Percentiles rank a stretch among this genome's conserved stretches.
Conservation (phyloP, 2,888 invertebrate species). For the Eulithis testata region DNA sequence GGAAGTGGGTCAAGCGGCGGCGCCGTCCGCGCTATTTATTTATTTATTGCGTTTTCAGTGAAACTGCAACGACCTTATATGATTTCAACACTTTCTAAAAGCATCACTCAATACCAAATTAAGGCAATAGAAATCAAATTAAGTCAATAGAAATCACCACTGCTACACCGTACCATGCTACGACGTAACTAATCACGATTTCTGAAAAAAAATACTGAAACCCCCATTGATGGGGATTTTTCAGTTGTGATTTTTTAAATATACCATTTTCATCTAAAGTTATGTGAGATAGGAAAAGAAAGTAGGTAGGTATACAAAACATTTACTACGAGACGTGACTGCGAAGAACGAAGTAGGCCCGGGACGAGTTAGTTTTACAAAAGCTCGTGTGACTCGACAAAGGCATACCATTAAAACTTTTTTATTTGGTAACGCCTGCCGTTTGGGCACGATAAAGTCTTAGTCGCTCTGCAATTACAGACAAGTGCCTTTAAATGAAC, state of each 20-base stretch:
- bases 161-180: too few relatives aligned
- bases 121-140: too few relatives aligned
- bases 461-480: constrained; percentile 82
- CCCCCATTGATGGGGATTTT: too few relatives aligned
- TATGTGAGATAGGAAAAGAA: too few relatives aligned
- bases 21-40: constrained; percentile 68
- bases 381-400: constrained; percentile 57
- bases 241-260: too few relatives aligned
- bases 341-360: constrained; percentile 39
- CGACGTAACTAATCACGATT: too few relatives aligned
- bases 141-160: too few relatives aligned
- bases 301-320: too few relatives aligned
- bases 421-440: constrained; percentile 73
- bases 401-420: constrained; percentile 79
- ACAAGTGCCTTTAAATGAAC: constrained; percentile 84
- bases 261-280: too few relatives aligned
- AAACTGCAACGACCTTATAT: constrained; percentile 70
- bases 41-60: constrained; percentile 81
- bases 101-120: constrained; percentile 10
- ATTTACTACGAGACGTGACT: constrained; percentile 14
- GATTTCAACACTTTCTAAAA: not conserved
- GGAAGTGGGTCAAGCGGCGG: constrained; percentile 83
- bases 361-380: constrained; percentile 49
- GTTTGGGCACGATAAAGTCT: constrained; percentile 74
- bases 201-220: too few relatives aligned